Conservation (phyloP, 2,888 invertebrate species). For the Drosophila nr. perissopoda region DNA sequence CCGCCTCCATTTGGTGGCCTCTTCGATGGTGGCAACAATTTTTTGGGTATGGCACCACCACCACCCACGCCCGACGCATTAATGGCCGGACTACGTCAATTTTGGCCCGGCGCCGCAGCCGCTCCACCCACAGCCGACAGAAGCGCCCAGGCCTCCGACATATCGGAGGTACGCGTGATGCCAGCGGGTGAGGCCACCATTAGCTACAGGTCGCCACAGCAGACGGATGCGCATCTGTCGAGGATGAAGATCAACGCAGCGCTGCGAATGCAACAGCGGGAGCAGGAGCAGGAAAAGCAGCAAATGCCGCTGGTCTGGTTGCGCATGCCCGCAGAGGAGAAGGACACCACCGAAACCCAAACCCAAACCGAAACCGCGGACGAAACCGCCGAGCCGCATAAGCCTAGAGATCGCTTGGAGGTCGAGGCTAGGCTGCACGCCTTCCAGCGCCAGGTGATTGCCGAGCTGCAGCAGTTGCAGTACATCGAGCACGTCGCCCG, state of each 20-base stretch:
- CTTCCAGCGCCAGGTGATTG: constrained; percentile 77
- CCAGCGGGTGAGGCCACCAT: constrained; percentile 48
- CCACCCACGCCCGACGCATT: constrained; percentile 29
- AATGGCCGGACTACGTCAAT: constrained; percentile 47
- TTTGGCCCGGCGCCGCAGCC: constrained; percentile 30
- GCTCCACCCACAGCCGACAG: neutral
- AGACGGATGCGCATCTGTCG: constrained; percentile 47
- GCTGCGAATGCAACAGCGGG: constrained; percentile 30
- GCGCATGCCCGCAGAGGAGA: constrained; percentile 53
- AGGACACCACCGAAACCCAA: neutral
- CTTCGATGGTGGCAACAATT: constrained; percentile 46
- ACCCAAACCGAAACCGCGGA: neutral
- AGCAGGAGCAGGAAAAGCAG: constrained; percentile 47
- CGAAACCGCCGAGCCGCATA: neutral
- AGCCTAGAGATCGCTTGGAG: constrained; percentile 53
- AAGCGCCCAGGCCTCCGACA: constrained; percentile 66
- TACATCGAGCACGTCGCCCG: constrained; percentile 76
- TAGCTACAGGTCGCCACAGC: constrained; percentile 24
- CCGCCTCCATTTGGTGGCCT: constrained; percentile 10
- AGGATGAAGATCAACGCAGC: constrained; percentile 64
- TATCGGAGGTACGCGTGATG: constrained; percentile 77
- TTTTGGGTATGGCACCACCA: constrained; percentile 44
- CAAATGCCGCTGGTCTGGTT: constrained; percentile 79
- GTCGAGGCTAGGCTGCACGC: constrained; percentile 68
- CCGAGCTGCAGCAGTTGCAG: constrained; percentile 74